Base-by-base conservation (phyloP, 2,797 vertebrate species). In the Lateolabrax maculatus region DNA sequence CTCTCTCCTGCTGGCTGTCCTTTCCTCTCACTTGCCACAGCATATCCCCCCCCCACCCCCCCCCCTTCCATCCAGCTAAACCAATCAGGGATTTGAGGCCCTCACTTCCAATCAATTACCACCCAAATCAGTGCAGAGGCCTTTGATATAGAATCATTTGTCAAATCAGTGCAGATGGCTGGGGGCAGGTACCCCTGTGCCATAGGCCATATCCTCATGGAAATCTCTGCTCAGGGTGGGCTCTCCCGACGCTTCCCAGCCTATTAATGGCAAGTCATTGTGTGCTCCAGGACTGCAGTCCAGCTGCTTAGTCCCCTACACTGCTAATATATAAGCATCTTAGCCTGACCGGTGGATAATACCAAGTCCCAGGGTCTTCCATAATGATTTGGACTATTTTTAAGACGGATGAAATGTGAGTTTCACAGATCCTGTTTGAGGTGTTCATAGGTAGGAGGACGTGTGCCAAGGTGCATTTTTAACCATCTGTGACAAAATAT, bases 91-190 rank as follows among this genome's bases (percentile, higher is more conserved):
- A 95, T 94, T 95, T 95, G 84, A 90, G 74, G 79, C 92, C 91
- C 94, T 95, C 94, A 86, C 91, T 93, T 95, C 91, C 93, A 96
- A 95, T 96, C 95, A 95, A 95, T 96, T 95, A 95, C 92, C 87
- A 90, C 87, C 87, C 90, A 94, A 96, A 96, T 95, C 94, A 95
- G 94, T 88, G 92, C 88, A 84, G 80, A 89, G 92, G 87, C 92
- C 94, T 95, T 94, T 95, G 93, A 94, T 95, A 94, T 92, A 89
- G 92, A 95, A 95, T 96, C 87, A 95, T 96, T 96, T 95, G 94
- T 95, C 94, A 95, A 95, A 94, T 95, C 93, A 94, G 87, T 73
- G 78, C 91, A 93, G 93, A 94, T 93, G 93, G 92, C 90, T 91
- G 79, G 90, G 94, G 92, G 90, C 94, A 93, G 89, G 90, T 90